Base-by-base conservation (phyloP, 2,888 invertebrate species). In the Metellina segmentata region DNA sequence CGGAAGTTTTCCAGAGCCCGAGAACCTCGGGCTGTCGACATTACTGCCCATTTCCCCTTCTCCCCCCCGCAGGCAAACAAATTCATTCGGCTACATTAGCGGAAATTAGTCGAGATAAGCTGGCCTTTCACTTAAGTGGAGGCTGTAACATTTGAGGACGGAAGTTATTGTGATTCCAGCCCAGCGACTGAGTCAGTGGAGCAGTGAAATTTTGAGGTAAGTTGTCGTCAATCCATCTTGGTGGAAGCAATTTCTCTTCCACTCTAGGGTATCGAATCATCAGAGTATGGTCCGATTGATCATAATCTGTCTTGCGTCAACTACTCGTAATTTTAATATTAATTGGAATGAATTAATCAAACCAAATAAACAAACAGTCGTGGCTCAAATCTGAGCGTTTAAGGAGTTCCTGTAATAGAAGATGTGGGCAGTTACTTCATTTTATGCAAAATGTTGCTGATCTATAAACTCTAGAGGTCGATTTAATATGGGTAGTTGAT, bases 21-120 rank as follows among this genome's bases (percentile, higher is more conserved):
- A 61, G 9, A 61, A 16, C 20, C 61, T 20, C 11, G 11, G 13
- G 77, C n/a, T 13, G 6, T 51, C 34, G 7, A 20, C 72, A 72
- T 4, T 72, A 20, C 11, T n/a, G 49, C 77, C 19, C 51, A 16
- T 19, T 51, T 49, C 7, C 11, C 5, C 19, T 7, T n/a, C n/a
- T n/a, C n/a, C 7, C n/a, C 7, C n/a, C 1, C 34, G 7, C n/a
- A 8, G 52, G 20, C 78, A 19, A 81, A 70, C 48, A 48, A 34
- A 81, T 70, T 81, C 81, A 70, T 51, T 70, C 69, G n/a, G 6
- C 6, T 49, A 8, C 48, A 82, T 82, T 82, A 71, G 51, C 8
- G 70, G 81, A 82, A 82, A 82, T 71, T 70, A 71, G n/a, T 70
- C 81, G 9, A 71, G 81, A 51, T 51, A 71, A 82, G 51, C 34